These are phyloP conservation scores for Oophaga sylvatica DNA, from an alignment of 2,797 vertebrate genomes.

Conservation along the genomic window DNA sequence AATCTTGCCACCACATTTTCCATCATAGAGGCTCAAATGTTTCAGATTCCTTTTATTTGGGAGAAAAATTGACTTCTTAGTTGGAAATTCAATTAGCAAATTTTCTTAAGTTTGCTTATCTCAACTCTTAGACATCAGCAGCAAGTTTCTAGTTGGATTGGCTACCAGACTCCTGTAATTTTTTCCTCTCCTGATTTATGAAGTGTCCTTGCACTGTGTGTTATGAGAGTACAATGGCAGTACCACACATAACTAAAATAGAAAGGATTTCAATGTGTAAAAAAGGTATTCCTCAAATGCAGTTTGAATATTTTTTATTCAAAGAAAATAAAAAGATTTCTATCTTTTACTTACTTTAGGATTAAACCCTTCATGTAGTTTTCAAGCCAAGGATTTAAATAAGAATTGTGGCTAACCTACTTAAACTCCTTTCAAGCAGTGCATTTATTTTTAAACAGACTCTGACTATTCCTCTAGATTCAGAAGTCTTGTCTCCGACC, in stretches of 20 bases:
- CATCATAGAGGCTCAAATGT: neutral
- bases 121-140: neutral
- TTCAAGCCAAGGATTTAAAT: constrained; percentile 42
- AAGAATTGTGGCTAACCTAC: constrained; percentile 54
- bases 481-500: constrained; percentile 11
- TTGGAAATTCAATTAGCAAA: neutral
- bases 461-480: constrained; percentile 36
- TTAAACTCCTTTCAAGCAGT: constrained; percentile 50
- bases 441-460: constrained; percentile 55
- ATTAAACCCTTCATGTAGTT: constrained; percentile 44
- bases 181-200: neutral
- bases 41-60: neutral
- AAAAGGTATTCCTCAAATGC: constrained; percentile 27
- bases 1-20: neutral
- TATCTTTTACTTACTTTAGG: constrained; percentile 26
- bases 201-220: neutral
- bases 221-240: neutral
- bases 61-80: neutral
- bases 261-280: neutral
- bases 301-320: neutral
- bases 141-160: neutral
- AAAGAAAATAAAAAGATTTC: constrained; percentile 37
- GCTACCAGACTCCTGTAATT: neutral
- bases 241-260: neutral
- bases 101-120: neutral